Evolutionary conservation across 2,113 vertebrate genomes (phyloP).

Genomic region (Lamprotornis superbus): DNA sequence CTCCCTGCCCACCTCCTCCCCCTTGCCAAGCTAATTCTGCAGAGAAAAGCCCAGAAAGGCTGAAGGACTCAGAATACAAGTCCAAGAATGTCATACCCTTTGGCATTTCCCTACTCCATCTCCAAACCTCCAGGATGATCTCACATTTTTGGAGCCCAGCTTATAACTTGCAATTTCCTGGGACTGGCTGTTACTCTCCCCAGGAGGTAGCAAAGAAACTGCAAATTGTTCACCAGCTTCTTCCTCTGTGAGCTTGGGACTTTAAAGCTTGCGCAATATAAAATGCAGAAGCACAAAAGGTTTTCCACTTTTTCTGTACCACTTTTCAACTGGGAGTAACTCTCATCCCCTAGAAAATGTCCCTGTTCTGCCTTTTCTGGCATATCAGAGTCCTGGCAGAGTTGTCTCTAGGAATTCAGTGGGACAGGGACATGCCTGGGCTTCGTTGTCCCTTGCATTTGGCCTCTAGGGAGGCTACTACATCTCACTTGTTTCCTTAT

Average conservation of each 20-base stretch:
- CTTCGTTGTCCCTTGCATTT: not conserved
- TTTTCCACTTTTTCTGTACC: not conserved
- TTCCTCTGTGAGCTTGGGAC: rapidly evolving
- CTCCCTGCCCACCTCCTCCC: not conserved
- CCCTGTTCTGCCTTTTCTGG: not conserved
- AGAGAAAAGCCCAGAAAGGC: not conserved
- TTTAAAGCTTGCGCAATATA: not conserved
- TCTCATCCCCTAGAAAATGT: not conserved
- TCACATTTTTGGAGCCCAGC: slow-evolving; percentile 1
- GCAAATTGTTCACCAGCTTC: not conserved
- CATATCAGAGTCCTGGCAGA: not conserved
- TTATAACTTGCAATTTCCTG: not conserved
- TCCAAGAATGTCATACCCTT: not conserved
- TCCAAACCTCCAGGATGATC: not conserved
- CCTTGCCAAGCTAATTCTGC: not conserved
- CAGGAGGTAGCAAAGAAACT: not conserved
- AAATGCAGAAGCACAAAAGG: not conserved
- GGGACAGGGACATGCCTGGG: not conserved
- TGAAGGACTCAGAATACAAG: not conserved
- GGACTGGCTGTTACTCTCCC: not conserved
- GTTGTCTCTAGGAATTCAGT: not conserved
- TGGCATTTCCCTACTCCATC: not conserved
- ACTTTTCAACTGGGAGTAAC: not conserved
- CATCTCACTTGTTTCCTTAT: rapidly evolving
- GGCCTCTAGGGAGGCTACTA: not conserved